Evolutionary conservation across 2,113 vertebrate species (phyloP).

Genomic region (Halcyon senegalensis): DNA sequence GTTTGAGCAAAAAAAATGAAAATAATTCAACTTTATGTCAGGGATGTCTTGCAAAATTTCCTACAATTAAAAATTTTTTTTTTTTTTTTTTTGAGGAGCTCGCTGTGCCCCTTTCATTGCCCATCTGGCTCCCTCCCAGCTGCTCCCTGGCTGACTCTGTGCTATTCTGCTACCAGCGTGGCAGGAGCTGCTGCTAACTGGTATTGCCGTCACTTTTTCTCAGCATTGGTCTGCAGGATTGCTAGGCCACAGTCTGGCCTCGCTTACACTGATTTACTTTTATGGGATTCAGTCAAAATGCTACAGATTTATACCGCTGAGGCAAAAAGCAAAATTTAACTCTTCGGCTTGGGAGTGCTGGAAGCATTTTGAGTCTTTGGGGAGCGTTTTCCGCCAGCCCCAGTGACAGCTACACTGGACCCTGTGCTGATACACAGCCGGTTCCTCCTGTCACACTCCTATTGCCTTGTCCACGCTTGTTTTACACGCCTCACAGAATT

Average conservation of each 20-base stretch:
- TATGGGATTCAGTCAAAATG: neutral
- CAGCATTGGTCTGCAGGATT: neutral
- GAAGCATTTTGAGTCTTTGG: neutral
- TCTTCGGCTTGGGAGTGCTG: fast-evolving
- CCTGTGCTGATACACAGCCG: neutral
- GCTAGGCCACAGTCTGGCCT: neutral
- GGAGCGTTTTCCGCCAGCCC: neutral
- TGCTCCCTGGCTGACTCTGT: slow-evolving; percentile 63
- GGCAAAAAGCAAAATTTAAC: neutral
- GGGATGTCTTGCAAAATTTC: slow-evolving; percentile 51
- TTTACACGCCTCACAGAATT: neutral
- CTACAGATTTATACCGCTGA: fast-evolving
- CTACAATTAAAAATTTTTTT: slow-evolving; percentile 47
- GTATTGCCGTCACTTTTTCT: neutral
- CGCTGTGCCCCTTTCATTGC: slow-evolving; percentile 68
- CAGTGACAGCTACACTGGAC: neutral
- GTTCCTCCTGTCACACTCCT: neutral
- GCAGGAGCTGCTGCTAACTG: slow-evolving; percentile 3
- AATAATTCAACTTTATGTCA: slow-evolving; percentile 72
- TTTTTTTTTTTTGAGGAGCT: slow-evolving; percentile 13
- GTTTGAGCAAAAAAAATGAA: slow-evolving; percentile 54
- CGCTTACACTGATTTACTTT: neutral
- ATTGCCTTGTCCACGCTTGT: neutral
- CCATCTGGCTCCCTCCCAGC: slow-evolving; percentile 71
- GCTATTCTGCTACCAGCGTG: slow-evolving; percentile 43